Conservation (phyloP, 2,113 vertebrate species). For the Plotosus lineatus region DNA sequence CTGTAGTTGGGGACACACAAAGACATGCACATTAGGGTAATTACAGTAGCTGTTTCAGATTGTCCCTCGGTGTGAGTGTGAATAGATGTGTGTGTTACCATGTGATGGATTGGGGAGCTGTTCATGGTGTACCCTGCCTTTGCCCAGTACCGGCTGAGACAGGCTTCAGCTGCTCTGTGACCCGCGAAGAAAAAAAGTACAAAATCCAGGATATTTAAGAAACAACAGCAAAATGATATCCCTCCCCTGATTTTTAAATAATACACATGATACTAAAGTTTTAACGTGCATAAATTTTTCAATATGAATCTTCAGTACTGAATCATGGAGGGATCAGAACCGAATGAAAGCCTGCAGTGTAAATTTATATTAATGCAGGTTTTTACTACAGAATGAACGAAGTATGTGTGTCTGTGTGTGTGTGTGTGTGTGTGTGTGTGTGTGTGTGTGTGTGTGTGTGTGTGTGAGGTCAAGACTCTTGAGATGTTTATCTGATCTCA, state of each 20-base stretch:
- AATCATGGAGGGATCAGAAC: background rate
- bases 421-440: background rate
- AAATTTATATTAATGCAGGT: background rate
- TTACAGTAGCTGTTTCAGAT: too few species aligned
- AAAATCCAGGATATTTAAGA: background rate
- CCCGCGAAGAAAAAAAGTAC: too few species aligned
- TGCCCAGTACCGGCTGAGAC: too few species aligned
- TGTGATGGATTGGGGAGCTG: too few species aligned
- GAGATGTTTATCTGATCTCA: constrained; percentile 15
- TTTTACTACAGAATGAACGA: background rate
- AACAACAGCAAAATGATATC: background rate
- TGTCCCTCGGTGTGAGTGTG: too few species aligned
- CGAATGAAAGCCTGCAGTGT: background rate
- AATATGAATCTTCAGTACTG: background rate
- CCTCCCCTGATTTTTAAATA: background rate
- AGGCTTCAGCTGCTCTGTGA: too few species aligned
- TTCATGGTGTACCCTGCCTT: too few species aligned
- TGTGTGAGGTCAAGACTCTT: background rate
- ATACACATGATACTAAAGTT: background rate
- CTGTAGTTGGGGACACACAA: too few species aligned
- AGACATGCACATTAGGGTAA: too few species aligned
- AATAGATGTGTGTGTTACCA: too few species aligned
- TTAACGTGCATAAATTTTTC: background rate
- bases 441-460: constrained; percentile 17
- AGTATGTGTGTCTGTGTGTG: background rate